A percentile compares a stretch with the other conserved stretches of the same genome.
Evolutionary conservation across 35 echinoderm and acorn worm genomes (phyloP).

Genomic region (Ptychodera flava): DNA sequence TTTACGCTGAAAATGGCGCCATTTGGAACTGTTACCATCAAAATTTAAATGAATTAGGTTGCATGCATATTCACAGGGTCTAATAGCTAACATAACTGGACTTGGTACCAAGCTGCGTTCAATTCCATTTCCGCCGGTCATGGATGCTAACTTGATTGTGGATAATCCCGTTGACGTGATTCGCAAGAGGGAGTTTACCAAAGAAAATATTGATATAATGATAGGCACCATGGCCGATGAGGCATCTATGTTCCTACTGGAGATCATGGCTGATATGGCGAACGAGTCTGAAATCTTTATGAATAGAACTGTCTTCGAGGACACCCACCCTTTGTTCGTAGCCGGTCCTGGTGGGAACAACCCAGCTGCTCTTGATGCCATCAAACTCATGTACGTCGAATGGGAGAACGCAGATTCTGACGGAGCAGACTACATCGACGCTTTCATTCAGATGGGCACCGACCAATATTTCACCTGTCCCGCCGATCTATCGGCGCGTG

Average conservation of each 20-base stretch:
- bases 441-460: background rate
- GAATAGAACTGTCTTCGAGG: background rate
- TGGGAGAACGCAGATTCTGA: background rate
- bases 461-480: conserved; percentile 8
- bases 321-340: background rate
- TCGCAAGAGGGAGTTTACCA: too few relatives aligned
- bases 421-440: background rate
- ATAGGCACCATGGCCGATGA: background rate
- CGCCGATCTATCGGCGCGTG: background rate
- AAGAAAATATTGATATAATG: background rate
- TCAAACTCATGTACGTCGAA: background rate
- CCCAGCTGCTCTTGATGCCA: background rate
- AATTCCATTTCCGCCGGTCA: too few relatives aligned
- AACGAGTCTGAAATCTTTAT: background rate
- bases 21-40: too few relatives aligned
- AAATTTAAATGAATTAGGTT: too few relatives aligned
- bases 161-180: too few relatives aligned
- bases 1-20: too few relatives aligned
- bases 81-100: too few relatives aligned
- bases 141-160: too few relatives aligned
- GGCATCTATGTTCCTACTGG: background rate
- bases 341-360: background rate
- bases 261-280: background rate
- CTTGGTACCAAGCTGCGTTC: too few relatives aligned
- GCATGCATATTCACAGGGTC: too few relatives aligned